Conservation (phyloP, 2,113 vertebrate species). For the Calonectris borealis region DNA sequence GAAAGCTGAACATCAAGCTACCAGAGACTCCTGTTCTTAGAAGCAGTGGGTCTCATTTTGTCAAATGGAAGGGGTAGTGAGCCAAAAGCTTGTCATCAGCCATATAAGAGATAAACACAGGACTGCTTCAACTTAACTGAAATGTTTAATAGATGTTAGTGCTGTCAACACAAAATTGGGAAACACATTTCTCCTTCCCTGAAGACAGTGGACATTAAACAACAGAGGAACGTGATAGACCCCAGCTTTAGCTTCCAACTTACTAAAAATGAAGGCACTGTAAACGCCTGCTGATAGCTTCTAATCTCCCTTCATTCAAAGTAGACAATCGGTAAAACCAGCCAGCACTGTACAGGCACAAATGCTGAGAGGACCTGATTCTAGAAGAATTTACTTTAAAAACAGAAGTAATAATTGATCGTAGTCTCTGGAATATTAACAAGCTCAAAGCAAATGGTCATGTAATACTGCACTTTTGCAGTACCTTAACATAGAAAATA, state of each 20-base stretch:
- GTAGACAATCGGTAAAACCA: neutral
- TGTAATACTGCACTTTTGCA: neutral
- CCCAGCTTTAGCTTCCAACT: neutral
- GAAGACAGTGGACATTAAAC: neutral
- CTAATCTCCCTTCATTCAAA: neutral
- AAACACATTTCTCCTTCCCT: neutral
- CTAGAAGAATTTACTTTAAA: neutral
- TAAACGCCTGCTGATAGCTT: neutral
- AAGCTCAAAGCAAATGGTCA: neutral
- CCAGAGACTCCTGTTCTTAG: neutral
- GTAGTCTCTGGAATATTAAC: neutral
- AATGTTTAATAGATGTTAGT: constrained; percentile 16
- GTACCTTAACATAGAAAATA: neutral
- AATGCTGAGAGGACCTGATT: neutral
- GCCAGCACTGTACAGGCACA: neutral
- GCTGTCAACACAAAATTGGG: neutral
- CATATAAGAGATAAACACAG: neutral
- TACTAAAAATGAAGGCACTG: neutral
- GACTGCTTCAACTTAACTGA: neutral
- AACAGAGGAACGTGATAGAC: neutral
- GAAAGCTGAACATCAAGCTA: neutral
- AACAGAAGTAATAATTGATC: neutral
- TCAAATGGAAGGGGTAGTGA: neutral
- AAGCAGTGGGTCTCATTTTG: neutral
- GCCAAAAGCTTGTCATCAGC: neutral